Evolutionary conservation across 2,888 invertebrate genomes (phyloP).

Genomic region (Ferrisia virgata): DNA sequence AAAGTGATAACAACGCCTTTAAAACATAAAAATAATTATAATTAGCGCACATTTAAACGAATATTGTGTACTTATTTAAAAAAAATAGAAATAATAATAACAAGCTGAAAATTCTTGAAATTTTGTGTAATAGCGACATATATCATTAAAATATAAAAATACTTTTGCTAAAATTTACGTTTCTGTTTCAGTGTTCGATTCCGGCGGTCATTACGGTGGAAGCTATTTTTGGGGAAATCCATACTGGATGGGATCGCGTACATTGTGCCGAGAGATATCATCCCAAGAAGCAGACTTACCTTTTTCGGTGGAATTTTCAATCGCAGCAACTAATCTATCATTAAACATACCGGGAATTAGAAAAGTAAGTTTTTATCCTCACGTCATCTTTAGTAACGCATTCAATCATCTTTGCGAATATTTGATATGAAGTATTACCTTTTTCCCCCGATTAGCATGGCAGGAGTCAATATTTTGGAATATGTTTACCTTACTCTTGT

Average conservation of each 20-base stretch:
- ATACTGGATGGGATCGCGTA: conserved; percentile 75
- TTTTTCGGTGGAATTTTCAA: conserved; percentile 67
- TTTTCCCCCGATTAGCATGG: not conserved
- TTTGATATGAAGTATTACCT: not conserved
- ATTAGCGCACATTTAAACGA: too few species aligned
- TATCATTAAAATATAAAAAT: too few species aligned
- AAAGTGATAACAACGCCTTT: too few species aligned
- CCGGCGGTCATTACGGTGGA: conserved; percentile 73
- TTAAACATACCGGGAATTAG: conserved; percentile 36
- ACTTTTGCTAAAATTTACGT: not conserved
- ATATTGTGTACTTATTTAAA: too few species aligned
- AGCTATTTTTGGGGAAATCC: conserved; percentile 77
- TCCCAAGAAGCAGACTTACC: conserved; percentile 57
- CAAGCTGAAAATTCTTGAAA: too few species aligned
- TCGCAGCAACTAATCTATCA: conserved; percentile 57
- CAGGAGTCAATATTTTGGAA: conserved; percentile 67
- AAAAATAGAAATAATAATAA: too few species aligned
- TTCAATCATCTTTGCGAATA: not conserved
- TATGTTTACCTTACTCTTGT: conserved; percentile 72
- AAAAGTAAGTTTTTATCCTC: conserved; percentile 39
- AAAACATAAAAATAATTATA: too few species aligned
- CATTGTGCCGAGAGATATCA: conserved; percentile 59
- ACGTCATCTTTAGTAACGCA: not conserved
- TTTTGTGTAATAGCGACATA: too few species aligned
- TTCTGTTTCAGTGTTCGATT: conserved; percentile 62